Percentiles rank a stretch among this genome's conserved stretches.
Conservation (phyloP, 23 tunicate species). For the Trididemnum nubilum region DNA sequence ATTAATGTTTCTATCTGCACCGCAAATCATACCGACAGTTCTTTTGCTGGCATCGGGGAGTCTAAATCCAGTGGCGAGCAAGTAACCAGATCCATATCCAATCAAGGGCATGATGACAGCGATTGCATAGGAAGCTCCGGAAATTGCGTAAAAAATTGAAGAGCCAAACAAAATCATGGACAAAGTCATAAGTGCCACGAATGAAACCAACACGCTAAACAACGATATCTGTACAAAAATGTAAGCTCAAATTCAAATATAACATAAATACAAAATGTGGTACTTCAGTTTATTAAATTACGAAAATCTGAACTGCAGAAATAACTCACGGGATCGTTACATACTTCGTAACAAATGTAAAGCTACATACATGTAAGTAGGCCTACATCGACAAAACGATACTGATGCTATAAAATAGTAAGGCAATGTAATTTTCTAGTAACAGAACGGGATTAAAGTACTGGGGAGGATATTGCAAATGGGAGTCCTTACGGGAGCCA, state of each 20-base stretch:
- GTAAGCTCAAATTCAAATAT: neutral
- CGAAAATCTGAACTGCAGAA: too few relatives aligned
- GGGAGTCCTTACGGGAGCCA: too few relatives aligned
- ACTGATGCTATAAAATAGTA: too few relatives aligned
- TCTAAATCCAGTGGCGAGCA: conserved; percentile 52
- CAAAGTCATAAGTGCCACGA: conserved; percentile 66
- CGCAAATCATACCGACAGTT: conserved; percentile 79
- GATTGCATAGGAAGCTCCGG: conserved; percentile 47
- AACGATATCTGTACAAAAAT: conserved; percentile 46
- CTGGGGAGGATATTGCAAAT: too few relatives aligned
- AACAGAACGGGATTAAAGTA: too few relatives aligned
- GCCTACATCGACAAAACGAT: too few relatives aligned
- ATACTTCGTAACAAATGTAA: too few relatives aligned
- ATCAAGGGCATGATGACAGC: conserved; percentile 66
- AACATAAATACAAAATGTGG: neutral
- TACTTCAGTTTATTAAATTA: neutral
- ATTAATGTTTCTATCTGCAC: too few relatives aligned
- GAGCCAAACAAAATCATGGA: conserved; percentile 60
- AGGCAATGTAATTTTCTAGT: too few relatives aligned
- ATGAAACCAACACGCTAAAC: conserved; percentile 54
- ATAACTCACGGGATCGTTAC: too few relatives aligned
- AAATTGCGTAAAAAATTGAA: conserved; percentile 47
- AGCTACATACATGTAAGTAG: too few relatives aligned
- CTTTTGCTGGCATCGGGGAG: conserved; percentile 76
- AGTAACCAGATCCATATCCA: conserved; percentile 66